Evolutionary conservation across 2,797 vertebrate genomes (phyloP).

Genomic region (Poecilia velifera): DNA sequence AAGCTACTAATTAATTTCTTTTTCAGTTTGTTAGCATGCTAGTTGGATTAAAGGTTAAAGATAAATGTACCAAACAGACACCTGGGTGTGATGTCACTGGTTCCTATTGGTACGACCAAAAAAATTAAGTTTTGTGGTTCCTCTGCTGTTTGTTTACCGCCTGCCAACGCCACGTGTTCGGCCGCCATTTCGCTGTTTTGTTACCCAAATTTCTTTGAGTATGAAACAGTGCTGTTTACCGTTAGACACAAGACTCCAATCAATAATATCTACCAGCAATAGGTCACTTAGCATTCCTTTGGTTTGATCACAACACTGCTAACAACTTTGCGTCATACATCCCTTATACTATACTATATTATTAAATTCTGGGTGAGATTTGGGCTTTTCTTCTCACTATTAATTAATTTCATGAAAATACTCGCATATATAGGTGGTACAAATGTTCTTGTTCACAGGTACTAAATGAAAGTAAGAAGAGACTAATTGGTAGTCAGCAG

Average conservation of each 20-base stretch:
- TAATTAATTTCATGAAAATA: background rate
- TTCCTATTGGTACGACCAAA: conserved; percentile 26
- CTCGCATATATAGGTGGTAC: background rate
- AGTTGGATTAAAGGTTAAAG: conserved; percentile 30
- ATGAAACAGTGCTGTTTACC: background rate
- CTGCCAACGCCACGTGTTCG: background rate
- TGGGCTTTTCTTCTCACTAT: background rate
- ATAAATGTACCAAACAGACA: conserved; percentile 19
- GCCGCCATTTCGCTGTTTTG: background rate
- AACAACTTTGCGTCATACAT: too few species aligned
- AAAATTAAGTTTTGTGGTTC: conserved; percentile 14
- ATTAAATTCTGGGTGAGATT: too few species aligned
- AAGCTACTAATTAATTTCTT: background rate
- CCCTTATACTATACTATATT: too few species aligned
- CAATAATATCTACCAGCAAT: background rate
- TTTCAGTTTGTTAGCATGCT: conserved; percentile 40
- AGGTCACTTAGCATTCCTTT: background rate
- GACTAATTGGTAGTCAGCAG: background rate
- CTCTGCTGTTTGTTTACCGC: conserved; percentile 1
- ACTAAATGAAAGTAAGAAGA: background rate
- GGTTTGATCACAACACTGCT: too few species aligned
- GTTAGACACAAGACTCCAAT: background rate
- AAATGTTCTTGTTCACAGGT: background rate
- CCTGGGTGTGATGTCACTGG: conserved; percentile 25
- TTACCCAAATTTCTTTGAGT: background rate